Conservation (phyloP, 2,113 vertebrate genomes). For the Chrysochloris asiatica region DNA sequence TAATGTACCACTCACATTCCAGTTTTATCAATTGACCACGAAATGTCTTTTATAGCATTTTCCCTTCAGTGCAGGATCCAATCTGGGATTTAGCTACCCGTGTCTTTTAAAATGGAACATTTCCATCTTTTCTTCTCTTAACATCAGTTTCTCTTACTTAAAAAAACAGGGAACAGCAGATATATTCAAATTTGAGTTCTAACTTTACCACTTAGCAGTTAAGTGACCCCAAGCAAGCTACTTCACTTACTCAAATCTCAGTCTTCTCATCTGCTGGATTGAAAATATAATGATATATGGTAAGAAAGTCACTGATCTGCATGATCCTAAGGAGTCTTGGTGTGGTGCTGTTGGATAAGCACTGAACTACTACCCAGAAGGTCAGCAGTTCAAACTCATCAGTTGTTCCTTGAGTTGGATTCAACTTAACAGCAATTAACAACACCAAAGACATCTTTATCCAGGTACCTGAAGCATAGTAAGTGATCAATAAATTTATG, state of each 20-base stretch:
- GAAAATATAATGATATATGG: not conserved
- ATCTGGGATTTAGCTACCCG: not conserved
- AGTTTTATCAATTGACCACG: not conserved
- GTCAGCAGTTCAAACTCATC: too few species aligned
- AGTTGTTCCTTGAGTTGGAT: too few species aligned
- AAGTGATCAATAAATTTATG: not conserved
- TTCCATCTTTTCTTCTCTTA: not conserved
- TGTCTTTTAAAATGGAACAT: not conserved
- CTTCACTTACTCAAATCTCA: not conserved
- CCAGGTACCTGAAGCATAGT: not conserved
- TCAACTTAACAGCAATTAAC: too few species aligned
- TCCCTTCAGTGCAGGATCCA: accelerated
- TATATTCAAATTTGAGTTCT: not conserved
- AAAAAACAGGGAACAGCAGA: too few species aligned
- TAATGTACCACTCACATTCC: not conserved
- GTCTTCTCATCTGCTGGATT: not conserved
- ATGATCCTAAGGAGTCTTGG: accelerated
- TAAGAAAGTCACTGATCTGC: not conserved
- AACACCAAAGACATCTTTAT: not conserved
- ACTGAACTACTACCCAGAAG: too few species aligned
- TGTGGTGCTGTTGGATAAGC: too few species aligned
- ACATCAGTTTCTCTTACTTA: not conserved
- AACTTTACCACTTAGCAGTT: not conserved
- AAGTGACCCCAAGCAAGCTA: not conserved
- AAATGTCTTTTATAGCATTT: not conserved